A percentile compares a stretch with the other conserved stretches of the same genome.
Conservation (phyloP, 2,113 vertebrate genomes). For the Potamarius usumacintae region DNA sequence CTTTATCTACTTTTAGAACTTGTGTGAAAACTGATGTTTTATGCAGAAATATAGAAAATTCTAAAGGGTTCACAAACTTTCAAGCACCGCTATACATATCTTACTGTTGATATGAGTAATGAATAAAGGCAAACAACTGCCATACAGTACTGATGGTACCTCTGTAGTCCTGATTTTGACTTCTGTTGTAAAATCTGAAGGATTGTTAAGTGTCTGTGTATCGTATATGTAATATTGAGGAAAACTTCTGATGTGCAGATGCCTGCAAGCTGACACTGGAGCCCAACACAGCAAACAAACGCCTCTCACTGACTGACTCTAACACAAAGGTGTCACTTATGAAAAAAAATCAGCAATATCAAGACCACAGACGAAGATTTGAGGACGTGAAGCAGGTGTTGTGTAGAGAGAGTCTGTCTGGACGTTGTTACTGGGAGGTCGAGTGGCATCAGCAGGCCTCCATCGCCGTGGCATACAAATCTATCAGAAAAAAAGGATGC, state of each 20-base stretch:
- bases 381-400: background rate
- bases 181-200: background rate
- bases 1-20: no score
- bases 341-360: background rate
- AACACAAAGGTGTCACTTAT: background rate
- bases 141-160: background rate
- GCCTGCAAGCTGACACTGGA: constrained; percentile 22
- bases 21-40: no score
- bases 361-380: constrained; percentile 6
- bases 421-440: constrained; percentile 34
- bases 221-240: background rate
- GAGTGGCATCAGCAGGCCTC: background rate
- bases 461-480: constrained; percentile 25
- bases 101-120: background rate
- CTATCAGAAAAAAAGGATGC: constrained; percentile 5
- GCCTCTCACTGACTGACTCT: background rate
- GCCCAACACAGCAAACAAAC: constrained; percentile 16
- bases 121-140: background rate
- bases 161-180: background rate
- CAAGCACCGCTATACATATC: background rate
- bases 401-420: constrained; percentile 6
- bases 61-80: no score
- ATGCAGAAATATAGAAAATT: no score
- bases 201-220: background rate
- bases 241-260: background rate